Conservation (phyloP, 2,888 invertebrate genomes). For the Adelognathus sp. region DNA sequence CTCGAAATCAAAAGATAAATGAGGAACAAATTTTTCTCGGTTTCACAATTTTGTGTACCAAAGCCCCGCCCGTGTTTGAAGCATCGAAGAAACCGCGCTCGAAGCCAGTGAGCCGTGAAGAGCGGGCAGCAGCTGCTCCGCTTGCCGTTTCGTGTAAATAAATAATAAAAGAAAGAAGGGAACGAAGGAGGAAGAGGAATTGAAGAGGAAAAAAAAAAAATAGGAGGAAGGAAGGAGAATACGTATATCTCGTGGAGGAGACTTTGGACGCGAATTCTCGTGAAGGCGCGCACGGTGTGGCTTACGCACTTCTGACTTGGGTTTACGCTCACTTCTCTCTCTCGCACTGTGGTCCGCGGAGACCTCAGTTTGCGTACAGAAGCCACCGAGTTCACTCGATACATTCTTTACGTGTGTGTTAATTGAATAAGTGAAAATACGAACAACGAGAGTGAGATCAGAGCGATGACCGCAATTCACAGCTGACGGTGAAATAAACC, state of each 20-base stretch:
- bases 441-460: no score
- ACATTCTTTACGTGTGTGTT: conserved; percentile 24
- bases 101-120: conserved; percentile 22
- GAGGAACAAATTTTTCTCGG: no score
- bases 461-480: conserved; percentile 60
- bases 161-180: conserved; percentile 18
- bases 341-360: conserved; percentile 13
- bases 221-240: conserved; percentile 44
- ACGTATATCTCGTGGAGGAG: conserved; percentile 22
- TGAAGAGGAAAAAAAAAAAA: not conserved
- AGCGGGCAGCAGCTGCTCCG: conserved; percentile 25
- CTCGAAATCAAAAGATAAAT: no score
- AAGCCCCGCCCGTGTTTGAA: no score
- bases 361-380: no score
- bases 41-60: no score
- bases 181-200: conserved; percentile 37
- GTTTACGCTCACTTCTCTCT: not conserved
- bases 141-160: not conserved
- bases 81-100: no score
- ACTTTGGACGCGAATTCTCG: conserved; percentile 54
- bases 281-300: conserved; percentile 42
- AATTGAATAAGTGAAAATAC: conserved; percentile 37
- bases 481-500: conserved; percentile 57
- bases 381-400: not conserved
- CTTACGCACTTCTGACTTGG: conserved; percentile 34